These are phyloP conservation scores for Ardeotis arabs DNA, from an alignment of 2,113 vertebrate species.

Conservation along the genomic window DNA sequence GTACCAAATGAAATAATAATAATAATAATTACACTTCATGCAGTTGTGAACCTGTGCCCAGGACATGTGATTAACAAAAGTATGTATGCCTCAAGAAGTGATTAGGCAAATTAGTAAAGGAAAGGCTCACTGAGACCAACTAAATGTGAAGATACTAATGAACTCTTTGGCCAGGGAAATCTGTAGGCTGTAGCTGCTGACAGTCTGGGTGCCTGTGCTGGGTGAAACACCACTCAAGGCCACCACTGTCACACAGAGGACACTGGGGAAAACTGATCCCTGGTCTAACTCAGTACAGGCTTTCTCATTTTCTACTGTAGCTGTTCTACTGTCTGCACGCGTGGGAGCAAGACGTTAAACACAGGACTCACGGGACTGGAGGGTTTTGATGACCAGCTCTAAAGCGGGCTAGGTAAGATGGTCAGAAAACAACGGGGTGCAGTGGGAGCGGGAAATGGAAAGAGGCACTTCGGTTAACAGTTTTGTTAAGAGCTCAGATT, in stretches of 20 bases:
- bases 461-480: background rate
- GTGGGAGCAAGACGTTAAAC: background rate
- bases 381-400: background rate
- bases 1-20: background rate
- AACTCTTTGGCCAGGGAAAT: background rate
- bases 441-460: background rate
- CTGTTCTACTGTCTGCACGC: background rate
- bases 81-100: background rate
- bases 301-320: background rate
- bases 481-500: background rate
- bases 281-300: background rate
- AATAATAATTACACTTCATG: background rate
- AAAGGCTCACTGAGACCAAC: background rate
- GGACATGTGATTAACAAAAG: background rate
- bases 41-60: background rate
- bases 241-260: background rate
- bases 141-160: background rate
- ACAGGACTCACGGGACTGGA: background rate
- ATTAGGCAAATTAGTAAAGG: background rate
- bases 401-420: background rate
- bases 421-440: background rate
- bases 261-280: background rate
- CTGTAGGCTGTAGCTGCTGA: background rate
- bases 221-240: background rate
- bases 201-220: background rate